These are phyloP conservation scores for Thomomys bottae DNA, from an alignment of 2,113 vertebrate species.

Conservation along the genomic window DNA sequence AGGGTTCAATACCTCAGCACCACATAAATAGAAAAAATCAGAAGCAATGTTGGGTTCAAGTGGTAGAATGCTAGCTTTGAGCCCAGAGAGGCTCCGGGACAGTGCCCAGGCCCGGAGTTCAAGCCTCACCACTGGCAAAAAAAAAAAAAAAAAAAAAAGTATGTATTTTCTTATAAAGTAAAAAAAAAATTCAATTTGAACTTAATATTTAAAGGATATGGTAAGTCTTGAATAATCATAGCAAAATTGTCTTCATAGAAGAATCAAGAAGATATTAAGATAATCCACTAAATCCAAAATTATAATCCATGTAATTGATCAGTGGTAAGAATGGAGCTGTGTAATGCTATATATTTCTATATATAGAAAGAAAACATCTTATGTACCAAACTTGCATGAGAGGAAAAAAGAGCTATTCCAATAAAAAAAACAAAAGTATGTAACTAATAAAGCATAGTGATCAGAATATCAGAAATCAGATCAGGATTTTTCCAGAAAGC, in stretches of 20 bases:
- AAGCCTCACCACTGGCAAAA: too few species aligned
- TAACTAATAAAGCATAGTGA: neutral
- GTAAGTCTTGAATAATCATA: too few species aligned
- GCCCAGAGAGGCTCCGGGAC: too few species aligned
- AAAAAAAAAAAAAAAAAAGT: too few species aligned
- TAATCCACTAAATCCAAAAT: slow-evolving; percentile 35
- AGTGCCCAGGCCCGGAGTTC: too few species aligned
- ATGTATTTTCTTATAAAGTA: too few species aligned
- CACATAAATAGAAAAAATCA: too few species aligned
- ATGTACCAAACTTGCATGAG: neutral
- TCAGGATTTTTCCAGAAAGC: slow-evolving; percentile 33
- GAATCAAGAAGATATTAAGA: slow-evolving; percentile 3
- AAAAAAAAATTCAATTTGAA: slow-evolving; percentile 40
- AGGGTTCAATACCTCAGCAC: too few species aligned
- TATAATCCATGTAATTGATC: neutral
- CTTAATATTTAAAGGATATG: slow-evolving; percentile 17
- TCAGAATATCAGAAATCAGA: slow-evolving; percentile 1
- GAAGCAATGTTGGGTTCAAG: too few species aligned
- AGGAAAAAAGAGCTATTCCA: slow-evolving; percentile 48
- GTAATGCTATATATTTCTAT: neutral
- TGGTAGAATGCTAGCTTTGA: too few species aligned
- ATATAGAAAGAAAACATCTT: neutral
- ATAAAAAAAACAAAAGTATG: neutral
- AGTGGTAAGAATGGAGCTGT: neutral
- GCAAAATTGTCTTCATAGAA: slow-evolving; percentile 24